Evolutionary conservation across 2,113 vertebrate genomes (phyloP).

Genomic region (Plecotus auritus): DNA sequence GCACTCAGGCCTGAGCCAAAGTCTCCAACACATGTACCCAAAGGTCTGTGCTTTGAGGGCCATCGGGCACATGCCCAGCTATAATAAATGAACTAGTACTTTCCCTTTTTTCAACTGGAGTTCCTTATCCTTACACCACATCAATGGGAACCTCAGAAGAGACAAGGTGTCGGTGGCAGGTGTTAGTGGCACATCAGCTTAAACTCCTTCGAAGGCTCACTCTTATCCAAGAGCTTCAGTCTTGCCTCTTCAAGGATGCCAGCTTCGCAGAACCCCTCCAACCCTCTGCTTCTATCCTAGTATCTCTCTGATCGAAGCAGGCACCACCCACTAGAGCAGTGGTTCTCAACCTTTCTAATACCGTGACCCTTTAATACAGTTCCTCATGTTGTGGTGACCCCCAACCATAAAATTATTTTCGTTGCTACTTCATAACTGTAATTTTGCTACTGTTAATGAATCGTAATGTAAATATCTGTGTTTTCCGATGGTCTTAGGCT

Average conservation of each 20-base stretch:
- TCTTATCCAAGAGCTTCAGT: neutral
- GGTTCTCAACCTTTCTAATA: too few species aligned
- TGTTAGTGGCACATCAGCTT: neutral
- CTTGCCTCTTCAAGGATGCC: neutral
- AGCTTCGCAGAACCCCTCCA: neutral
- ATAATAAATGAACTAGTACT: neutral
- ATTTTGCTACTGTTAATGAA: too few species aligned
- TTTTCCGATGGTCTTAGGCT: too few species aligned
- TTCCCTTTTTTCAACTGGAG: neutral
- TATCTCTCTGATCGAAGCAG: neutral
- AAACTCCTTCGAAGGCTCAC: neutral
- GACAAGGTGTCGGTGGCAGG: neutral
- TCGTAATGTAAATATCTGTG: too few species aligned
- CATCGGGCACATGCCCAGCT: fast-evolving
- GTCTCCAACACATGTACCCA: neutral
- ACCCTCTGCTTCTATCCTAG: neutral
- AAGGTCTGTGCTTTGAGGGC: neutral
- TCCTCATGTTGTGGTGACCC: too few species aligned
- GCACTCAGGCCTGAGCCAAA: neutral
- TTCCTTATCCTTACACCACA: neutral
- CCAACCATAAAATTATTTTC: too few species aligned
- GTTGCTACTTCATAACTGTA: too few species aligned
- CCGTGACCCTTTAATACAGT: too few species aligned
- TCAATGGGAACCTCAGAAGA: neutral
- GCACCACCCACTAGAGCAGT: neutral